Evolutionary conservation across 2,113 vertebrate species (phyloP), one percentile per base, ranked within the genome.

Genomic region (Chamaetylas fuelleborni): DNA sequence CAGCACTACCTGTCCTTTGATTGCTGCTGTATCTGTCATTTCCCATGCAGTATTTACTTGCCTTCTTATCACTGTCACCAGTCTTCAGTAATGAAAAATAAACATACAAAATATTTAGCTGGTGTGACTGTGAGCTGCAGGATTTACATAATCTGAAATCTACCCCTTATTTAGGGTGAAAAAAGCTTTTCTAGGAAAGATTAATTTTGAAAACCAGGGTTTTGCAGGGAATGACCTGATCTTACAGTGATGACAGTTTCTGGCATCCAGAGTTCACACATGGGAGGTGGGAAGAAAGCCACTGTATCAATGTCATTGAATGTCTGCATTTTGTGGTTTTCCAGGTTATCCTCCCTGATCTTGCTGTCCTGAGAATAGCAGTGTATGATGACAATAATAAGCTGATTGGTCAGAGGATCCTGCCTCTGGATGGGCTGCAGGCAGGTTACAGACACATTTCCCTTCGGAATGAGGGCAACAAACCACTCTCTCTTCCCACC

Each of bases 361-460:
- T 99, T 58, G 99, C 99, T 23, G 99, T 99, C 69, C 97, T 99
- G 96, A 98, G 99, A 85, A 99, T 99, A 81, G 99, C 98, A 2
- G 99, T 99, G 50, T 99, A 99, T 53, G 99, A 99, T 50, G 99
- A 99, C 98, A 99, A 99, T 97, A 99, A 99, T 91, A 99, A 98
- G 94, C 97, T 99, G 93, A 99, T 99, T 71, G 99, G 99, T 38
- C 99, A 99, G 97, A 98, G 99, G 83, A 99, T 99, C 95, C 98
- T 99, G 50, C 99, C 99, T 3, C 97, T 99, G 95, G 99, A 99
- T 47, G 99, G 99, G 61, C 98, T 99, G 61, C 99, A 99, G 92
- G 99, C 99, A 8, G 99, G 99, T 45, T 99, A 99, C 96, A 97
- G 99, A 69, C 99, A 99, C 97, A 99, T 99, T 95, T 99, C 99